Evolutionary conservation across 2,113 vertebrate genomes (phyloP).

Genomic region (Trogon surrucura): DNA sequence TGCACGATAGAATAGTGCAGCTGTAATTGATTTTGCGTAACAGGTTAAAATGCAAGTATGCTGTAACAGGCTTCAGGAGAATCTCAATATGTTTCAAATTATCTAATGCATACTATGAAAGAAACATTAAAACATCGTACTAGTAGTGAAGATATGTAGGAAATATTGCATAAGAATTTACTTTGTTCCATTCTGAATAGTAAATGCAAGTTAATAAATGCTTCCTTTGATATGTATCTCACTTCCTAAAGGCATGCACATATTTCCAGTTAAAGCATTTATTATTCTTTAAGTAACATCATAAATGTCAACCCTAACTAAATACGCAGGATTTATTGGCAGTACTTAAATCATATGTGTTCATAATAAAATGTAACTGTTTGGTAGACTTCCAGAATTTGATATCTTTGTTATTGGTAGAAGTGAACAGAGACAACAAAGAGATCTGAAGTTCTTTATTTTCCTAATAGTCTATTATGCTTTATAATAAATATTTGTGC

Average conservation of each 20-base stretch:
- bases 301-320: constrained; percentile 40
- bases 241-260: not conserved
- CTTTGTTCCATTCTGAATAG: not conserved
- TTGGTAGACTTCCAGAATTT: constrained; percentile 48
- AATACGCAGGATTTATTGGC: not conserved
- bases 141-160: not conserved
- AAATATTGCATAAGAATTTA: not conserved
- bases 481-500: not conserved
- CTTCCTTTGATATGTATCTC: not conserved
- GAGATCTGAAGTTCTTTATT: not conserved
- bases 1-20: not conserved
- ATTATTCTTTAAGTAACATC: constrained; percentile 41
- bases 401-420: constrained; percentile 5
- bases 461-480: not conserved
- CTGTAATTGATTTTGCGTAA: not conserved
- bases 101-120: not conserved
- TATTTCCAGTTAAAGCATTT: constrained; percentile 43
- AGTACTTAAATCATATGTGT: not conserved
- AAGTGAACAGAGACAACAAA: constrained; percentile 16
- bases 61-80: not conserved
- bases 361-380: constrained; percentile 22
- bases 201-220: constrained; percentile 14
- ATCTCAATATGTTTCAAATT: not conserved
- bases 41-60: not conserved
- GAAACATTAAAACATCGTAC: constrained; percentile 1